phyloP scores from a whole-genome alignment of 2,113 vertebrate species.

The Leucopternis melanops region DNA sequence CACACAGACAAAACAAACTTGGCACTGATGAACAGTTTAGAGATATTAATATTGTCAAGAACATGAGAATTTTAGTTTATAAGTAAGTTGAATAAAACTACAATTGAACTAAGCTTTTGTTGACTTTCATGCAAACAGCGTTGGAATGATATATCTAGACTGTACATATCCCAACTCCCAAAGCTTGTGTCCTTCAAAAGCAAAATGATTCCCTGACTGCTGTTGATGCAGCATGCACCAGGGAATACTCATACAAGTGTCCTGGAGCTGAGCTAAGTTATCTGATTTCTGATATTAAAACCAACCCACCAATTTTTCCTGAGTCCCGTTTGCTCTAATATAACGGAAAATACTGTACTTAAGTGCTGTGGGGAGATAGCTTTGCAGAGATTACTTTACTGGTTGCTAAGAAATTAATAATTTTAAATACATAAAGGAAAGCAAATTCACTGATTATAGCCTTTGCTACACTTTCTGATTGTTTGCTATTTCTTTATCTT shows the following conservation, averaged over 20 bases:
- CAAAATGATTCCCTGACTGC: neutral
- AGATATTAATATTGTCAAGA: neutral
- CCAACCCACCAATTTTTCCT: neutral
- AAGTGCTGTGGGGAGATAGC: neutral
- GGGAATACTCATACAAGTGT: neutral
- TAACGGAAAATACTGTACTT: neutral
- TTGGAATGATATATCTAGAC: neutral
- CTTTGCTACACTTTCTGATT: neutral
- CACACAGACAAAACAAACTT: neutral
- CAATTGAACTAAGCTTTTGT: neutral
- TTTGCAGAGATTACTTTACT: neutral
- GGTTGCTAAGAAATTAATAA: neutral
- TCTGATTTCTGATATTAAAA: neutral
- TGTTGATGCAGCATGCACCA: neutral
- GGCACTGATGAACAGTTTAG: neutral
- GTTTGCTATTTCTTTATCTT: neutral
- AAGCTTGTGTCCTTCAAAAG: constrained; percentile 17
- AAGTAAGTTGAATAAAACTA: neutral
- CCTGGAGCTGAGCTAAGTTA: neutral
- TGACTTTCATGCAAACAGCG: neutral
- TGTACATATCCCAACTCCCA: neutral
- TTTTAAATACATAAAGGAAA: neutral
- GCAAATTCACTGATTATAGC: neutral
- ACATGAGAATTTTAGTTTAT: neutral
- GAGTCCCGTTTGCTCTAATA: neutral